A percentile compares a stretch with the other conserved stretches of the same genome.
phyloP scores from a whole-genome alignment of 2,888 invertebrate species.

The Lasiommata megera region DNA sequence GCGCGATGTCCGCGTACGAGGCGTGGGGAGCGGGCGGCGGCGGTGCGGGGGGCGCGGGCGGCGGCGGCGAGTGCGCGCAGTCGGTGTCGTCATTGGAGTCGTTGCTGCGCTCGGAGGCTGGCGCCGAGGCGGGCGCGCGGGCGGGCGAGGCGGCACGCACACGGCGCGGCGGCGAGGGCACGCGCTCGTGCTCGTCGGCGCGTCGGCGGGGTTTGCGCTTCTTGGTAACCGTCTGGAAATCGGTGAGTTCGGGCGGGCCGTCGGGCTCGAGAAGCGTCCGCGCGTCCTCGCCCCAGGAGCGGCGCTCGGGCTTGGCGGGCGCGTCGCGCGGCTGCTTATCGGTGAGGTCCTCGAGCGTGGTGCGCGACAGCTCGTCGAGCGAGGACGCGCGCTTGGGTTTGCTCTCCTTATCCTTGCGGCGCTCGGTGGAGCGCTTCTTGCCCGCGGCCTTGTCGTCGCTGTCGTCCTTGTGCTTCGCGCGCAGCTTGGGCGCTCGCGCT shows the following conservation, averaged over 20 bases:
- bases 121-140: constrained; percentile 81
- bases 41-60: constrained; percentile 76
- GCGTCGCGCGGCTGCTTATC: constrained; percentile 52
- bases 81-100: constrained; percentile 91
- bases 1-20: constrained; percentile 92
- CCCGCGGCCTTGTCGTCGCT: constrained; percentile 65
- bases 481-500: constrained; percentile 57
- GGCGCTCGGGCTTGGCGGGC: constrained; percentile 71
- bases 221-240: constrained; percentile 92
- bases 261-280: constrained; percentile 57
- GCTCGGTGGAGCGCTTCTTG: constrained; percentile 77
- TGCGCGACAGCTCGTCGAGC: constrained; percentile 89
- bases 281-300: constrained; percentile 86
- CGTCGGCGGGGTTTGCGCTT: constrained; percentile 90
- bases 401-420: constrained; percentile 64
- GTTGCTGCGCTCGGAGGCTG: constrained; percentile 90
- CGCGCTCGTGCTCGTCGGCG: constrained; percentile 61
- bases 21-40: constrained; percentile 67
- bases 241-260: constrained; percentile 81
- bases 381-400: constrained; percentile 87
- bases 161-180: constrained; percentile 38
- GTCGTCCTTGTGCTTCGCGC: constrained; percentile 68
- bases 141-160: constrained; percentile 73
- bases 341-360: constrained; percentile 87
- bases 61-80: constrained; percentile 91